Percentiles rank a stretch among this genome's conserved stretches.
These are phyloP conservation scores for Cacatua alba DNA, from an alignment of 2,113 vertebrate genomes.

Conservation along the genomic window DNA sequence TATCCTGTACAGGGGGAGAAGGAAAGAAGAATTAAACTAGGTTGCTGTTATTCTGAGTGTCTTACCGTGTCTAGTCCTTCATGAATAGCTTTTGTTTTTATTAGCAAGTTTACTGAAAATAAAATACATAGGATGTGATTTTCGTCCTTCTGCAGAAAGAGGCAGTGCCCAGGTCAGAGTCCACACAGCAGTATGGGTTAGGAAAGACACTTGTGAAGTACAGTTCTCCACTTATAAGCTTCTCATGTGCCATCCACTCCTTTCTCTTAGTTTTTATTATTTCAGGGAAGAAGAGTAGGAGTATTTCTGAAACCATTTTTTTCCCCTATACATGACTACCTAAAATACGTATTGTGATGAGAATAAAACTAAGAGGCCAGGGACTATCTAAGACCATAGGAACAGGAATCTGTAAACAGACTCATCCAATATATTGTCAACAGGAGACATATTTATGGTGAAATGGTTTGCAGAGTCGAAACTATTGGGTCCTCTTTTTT, in stretches of 20 bases:
- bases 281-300: background rate
- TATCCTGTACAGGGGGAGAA: background rate
- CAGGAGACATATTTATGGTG: slow-evolving; percentile 44
- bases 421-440: slow-evolving; percentile 36
- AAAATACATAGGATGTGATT: background rate
- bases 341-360: background rate
- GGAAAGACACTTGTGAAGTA: background rate
- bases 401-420: slow-evolving; percentile 25
- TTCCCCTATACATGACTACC: background rate
- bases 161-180: background rate
- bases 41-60: background rate
- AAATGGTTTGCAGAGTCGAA: slow-evolving; percentile 34
- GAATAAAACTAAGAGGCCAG: background rate
- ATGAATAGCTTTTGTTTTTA: background rate
- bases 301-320: background rate
- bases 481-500: slow-evolving; percentile 11
- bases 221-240: background rate
- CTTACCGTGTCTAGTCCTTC: background rate
- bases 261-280: background rate
- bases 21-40: background rate
- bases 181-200: background rate
- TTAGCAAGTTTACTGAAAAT: background rate
- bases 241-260: background rate
- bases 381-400: background rate
- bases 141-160: background rate